Percentiles rank a stretch among this genome's conserved stretches.
These are phyloP conservation scores for Nemurella pictetii DNA, from an alignment of 2,888 invertebrate species.

Conservation along the genomic window DNA sequence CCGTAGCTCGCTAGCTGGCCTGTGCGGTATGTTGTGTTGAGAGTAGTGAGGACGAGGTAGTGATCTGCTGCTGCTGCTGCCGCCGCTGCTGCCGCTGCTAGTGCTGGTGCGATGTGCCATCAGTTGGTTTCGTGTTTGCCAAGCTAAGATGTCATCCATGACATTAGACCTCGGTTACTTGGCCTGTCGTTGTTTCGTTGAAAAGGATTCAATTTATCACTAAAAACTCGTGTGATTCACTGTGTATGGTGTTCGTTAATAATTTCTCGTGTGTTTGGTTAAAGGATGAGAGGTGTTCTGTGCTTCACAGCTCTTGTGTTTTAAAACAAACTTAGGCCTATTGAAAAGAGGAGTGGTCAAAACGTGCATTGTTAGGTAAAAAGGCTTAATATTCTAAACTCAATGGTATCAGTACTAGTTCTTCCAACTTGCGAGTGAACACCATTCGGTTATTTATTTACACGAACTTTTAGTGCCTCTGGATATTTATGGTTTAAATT, in stretches of 20 bases:
- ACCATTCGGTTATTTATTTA: not conserved
- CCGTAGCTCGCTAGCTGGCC: not conserved
- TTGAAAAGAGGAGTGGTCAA: constrained; percentile 42
- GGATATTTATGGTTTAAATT: not conserved
- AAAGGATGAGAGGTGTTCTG: not conserved
- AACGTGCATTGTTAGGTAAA: constrained; percentile 21
- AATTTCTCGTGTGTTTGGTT: not conserved
- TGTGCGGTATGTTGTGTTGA: not conserved
- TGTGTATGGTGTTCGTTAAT: not conserved
- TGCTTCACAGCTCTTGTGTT: not conserved
- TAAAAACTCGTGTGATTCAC: not conserved
- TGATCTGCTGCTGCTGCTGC: not conserved
- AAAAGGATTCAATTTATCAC: not conserved
- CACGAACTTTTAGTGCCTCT: not conserved
- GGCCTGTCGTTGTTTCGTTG: not conserved
- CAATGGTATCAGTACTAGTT: not conserved
- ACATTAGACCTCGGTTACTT: not conserved
- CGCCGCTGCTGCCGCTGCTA: too few relatives aligned
- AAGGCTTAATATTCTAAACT: not conserved
- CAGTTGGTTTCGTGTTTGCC: not conserved
- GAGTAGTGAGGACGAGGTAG: too few relatives aligned
- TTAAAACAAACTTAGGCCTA: not conserved
- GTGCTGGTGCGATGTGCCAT: too few relatives aligned
- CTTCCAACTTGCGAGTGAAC: not conserved
- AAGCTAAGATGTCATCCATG: not conserved